Evolutionary conservation across 2,888 invertebrate species (phyloP).

Genomic region (Notodonta dromedarius): DNA sequence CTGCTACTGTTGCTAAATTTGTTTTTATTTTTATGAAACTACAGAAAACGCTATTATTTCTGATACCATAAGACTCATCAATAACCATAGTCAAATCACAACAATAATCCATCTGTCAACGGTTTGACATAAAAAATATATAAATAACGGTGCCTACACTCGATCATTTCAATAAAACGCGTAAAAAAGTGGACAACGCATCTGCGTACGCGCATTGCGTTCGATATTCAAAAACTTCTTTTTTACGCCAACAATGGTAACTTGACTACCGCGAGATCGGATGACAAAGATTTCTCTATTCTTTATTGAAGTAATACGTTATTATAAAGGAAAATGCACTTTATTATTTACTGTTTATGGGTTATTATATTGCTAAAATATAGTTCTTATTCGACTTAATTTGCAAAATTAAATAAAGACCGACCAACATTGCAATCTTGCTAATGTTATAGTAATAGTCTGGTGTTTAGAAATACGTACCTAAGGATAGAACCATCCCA

Average conservation of each 20-base stretch:
- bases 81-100: constrained; percentile 16
- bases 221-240: constrained; percentile 70
- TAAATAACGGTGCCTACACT: constrained; percentile 61
- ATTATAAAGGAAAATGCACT: constrained; percentile 3
- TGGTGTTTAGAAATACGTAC: too few relatives aligned
- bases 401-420: too few relatives aligned
- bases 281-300: constrained; percentile 52
- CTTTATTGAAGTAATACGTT: constrained; percentile 6
- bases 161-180: constrained; percentile 64
- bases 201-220: constrained; percentile 66
- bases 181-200: constrained; percentile 75
- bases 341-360: too few relatives aligned
- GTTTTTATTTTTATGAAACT: too few relatives aligned
- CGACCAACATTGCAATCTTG: too few relatives aligned
- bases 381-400: too few relatives aligned
- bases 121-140: constrained; percentile 58
- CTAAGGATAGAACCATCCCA: too few relatives aligned
- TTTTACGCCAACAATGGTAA: constrained; percentile 64
- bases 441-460: too few relatives aligned
- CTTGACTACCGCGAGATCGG: constrained; percentile 61
- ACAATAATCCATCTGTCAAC: constrained; percentile 55
- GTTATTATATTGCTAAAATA: too few relatives aligned
- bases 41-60: too few relatives aligned
- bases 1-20: too few relatives aligned
- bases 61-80: constrained; percentile 28